These are phyloP conservation scores for Sebastes iracundus DNA, from an alignment of 2,797 vertebrate genomes.

Conservation along the genomic window DNA sequence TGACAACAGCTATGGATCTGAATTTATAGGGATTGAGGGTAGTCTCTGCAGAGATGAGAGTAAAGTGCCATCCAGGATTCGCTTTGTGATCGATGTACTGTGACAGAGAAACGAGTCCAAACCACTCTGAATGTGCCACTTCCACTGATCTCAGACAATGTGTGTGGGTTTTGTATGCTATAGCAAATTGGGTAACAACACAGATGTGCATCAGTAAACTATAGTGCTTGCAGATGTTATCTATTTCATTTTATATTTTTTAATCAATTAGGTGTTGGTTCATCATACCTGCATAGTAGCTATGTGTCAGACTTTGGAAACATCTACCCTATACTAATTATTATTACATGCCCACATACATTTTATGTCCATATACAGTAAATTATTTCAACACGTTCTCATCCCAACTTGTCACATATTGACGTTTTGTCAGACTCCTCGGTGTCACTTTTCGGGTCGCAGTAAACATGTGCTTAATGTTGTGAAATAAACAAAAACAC, in stretches of 20 bases:
- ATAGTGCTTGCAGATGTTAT: background rate
- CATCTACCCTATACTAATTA: background rate
- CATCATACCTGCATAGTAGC: background rate
- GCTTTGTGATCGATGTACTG: constrained; percentile 34
- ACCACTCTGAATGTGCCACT: constrained; percentile 5
- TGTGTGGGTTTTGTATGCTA: background rate
- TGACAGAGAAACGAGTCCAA: constrained; percentile 13
- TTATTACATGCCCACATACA: background rate
- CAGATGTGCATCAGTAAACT: background rate
- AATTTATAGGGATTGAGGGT: constrained; percentile 25
- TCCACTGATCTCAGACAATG: constrained; percentile 1
- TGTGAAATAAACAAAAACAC: background rate
- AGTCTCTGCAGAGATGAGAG: constrained; percentile 12
- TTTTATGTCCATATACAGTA: background rate
- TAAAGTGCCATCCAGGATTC: constrained; percentile 39
- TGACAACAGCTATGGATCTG: constrained; percentile 19
- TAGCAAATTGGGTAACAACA: background rate
- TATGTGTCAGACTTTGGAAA: background rate
- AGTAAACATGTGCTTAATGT: background rate
- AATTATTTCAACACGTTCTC: background rate
- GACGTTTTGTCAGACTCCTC: no score
- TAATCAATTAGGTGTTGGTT: background rate
- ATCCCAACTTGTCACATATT: no score
- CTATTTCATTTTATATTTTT: background rate
- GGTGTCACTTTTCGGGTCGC: no score